phyloP scores from a whole-genome alignment of 2,113 vertebrate genomes.

The Catharus bicknelli region DNA sequence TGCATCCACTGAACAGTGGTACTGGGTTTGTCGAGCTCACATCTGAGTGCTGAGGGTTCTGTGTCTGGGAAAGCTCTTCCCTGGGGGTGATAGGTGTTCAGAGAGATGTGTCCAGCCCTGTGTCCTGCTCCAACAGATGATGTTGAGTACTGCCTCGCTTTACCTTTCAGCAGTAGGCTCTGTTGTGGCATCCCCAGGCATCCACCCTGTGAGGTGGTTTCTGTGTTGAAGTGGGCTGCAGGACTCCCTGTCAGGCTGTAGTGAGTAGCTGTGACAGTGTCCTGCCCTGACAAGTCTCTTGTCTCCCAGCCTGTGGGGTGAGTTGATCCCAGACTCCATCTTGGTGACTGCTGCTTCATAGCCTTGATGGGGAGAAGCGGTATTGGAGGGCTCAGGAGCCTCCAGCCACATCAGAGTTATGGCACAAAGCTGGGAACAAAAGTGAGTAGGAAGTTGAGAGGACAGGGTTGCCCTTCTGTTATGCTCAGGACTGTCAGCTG shows the following conservation, averaged over 20 bases:
- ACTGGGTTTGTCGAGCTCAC: background rate
- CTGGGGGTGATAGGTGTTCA: background rate
- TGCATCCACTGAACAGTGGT: background rate
- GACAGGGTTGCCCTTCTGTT: background rate
- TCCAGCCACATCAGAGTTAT: background rate
- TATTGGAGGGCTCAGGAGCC: background rate
- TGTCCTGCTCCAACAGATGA: background rate
- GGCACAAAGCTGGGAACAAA: background rate
- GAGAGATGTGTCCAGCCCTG: background rate
- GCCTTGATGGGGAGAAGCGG: background rate
- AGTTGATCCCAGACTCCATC: background rate
- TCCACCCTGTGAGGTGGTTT: background rate
- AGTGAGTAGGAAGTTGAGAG: background rate
- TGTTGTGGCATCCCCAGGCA: background rate
- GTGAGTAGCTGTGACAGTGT: background rate
- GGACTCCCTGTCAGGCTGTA: background rate
- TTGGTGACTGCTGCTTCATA: background rate
- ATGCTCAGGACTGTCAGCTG: background rate
- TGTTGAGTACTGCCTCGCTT: accelerated
- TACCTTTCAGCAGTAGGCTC: background rate
- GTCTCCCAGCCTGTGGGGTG: background rate
- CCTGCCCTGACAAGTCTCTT: background rate
- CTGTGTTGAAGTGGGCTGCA: background rate
- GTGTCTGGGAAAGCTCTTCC: background rate
- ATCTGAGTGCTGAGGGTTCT: background rate